Base-by-base conservation (phyloP, 53 echinoderm and acorn worm species). In the Arbacia lixula region DNA sequence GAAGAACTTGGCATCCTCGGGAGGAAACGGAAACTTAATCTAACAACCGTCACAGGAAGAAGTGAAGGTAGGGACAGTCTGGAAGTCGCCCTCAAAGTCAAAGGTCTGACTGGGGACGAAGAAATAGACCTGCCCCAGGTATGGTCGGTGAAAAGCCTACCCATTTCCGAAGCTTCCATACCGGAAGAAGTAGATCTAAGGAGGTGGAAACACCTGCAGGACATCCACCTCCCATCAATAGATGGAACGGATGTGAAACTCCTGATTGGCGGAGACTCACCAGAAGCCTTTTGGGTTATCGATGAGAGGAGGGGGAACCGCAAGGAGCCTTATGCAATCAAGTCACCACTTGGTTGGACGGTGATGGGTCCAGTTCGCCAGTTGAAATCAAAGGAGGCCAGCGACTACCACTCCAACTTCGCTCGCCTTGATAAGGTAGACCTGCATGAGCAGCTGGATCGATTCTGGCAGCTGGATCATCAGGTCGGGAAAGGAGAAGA, bases 271-370 rank as follows among this genome's bases (percentile, higher is more conserved):
- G 53, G 80, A 5, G 76, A 89, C 42, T 40, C 68, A 6, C 77
- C 85, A 1, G 85, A 85, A 39, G 85, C 77, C 1, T 90, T 90
- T 68, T 87, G 77, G 91, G 87, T 75, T 10, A 33, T 69, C 24
- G 86, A 86, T 3, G 76, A 91, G 54, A 25, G 91, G 31, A 38
- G 84, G 20, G 91, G 91, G 3, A 58, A 67, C 2, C 36, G 30
- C 20, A 87, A 91, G 43, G 91, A 91, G 36, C 91, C 87, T 4
- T 91, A 90, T 60, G 90, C 90, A 14, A 68, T 81, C 3, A 39
- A 32, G 16, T 68, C 86, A 4, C 64, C 86, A 14, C 72, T 86
- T 9, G 86, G 90, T 5, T 78, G 79, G 79, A 68, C 80, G 55
- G 10, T 87, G 29, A 42, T 86, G 71, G 85, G 85, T 37, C 71